A percentile compares a stretch with the other conserved stretches of the same genome.
Evolutionary conservation across 2,797 vertebrate species (phyloP).

Genomic region (Squalus acanthias): DNA sequence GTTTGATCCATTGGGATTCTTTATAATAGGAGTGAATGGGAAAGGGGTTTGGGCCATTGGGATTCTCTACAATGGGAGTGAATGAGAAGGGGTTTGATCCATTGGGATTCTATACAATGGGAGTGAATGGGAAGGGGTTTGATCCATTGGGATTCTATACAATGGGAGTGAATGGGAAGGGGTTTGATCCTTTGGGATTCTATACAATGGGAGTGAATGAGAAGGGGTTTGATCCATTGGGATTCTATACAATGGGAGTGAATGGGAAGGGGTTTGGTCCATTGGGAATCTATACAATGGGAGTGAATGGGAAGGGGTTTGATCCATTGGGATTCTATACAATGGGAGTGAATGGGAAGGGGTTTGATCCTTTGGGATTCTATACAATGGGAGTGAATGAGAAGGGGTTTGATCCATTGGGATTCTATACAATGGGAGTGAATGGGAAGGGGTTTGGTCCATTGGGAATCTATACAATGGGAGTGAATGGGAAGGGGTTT

Average conservation of each 20-base stretch:
- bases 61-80: background rate
- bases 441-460: background rate
- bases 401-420: background rate
- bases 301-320: background rate
- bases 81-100: background rate
- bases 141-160: background rate
- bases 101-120: background rate
- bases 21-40: background rate
- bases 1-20: background rate
- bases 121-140: background rate
- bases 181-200: background rate
- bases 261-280: background rate
- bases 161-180: background rate
- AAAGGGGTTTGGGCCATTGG: background rate
- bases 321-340: background rate
- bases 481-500: background rate
- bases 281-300: background rate
- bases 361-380: background rate
- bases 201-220: background rate
- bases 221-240: background rate
- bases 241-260: background rate
- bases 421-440: background rate
- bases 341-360: background rate
- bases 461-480: background rate
- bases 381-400: background rate